These are phyloP conservation scores for Epiblema foenella DNA, from an alignment of 2,888 invertebrate genomes.

Conservation along the genomic window DNA sequence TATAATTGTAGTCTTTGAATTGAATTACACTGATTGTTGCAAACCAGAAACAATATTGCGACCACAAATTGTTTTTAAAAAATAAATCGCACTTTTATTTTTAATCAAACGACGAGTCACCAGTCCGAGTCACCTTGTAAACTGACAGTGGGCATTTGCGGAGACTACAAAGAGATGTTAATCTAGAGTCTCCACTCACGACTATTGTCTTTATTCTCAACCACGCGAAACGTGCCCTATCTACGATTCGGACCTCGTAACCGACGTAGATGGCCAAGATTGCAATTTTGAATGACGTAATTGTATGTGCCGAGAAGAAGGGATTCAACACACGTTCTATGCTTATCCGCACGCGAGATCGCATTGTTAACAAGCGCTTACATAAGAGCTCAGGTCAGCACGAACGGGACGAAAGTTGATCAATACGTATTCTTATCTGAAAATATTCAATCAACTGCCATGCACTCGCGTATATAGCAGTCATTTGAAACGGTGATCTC, in stretches of 20 bases:
- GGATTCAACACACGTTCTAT: slow-evolving; percentile 39
- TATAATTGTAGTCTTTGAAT: too few species aligned
- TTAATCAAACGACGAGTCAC: slow-evolving; percentile 12
- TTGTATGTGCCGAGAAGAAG: slow-evolving; percentile 30
- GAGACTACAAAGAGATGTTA: slow-evolving; percentile 62
- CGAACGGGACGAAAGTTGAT: not conserved
- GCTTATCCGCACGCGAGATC: slow-evolving; percentile 37
- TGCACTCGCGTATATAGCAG: not conserved
- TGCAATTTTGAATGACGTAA: slow-evolving; percentile 39
- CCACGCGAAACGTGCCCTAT: slow-evolving; percentile 71
- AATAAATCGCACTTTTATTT: slow-evolving; percentile 10
- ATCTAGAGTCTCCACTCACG: slow-evolving; percentile 55
- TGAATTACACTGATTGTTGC: not conserved
- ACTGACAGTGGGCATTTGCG: slow-evolving; percentile 52
- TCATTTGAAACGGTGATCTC: not conserved
- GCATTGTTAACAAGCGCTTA: slow-evolving; percentile 25
- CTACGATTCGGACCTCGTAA: slow-evolving; percentile 57
- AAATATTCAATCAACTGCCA: not conserved
- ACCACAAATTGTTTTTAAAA: slow-evolving; percentile 1
- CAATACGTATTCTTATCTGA: slow-evolving; percentile 4
- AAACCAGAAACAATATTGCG: not conserved
- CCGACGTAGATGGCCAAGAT: slow-evolving; percentile 39
- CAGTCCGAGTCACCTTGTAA: slow-evolving; percentile 39
- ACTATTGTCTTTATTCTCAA: slow-evolving; percentile 61
- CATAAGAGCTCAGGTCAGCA: slow-evolving; percentile 17